A percentile compares a stretch with the other conserved stretches of the same genome.
These are phyloP conservation scores for Cenopis cana DNA, from an alignment of 2,888 invertebrate genomes.

Conservation along the genomic window DNA sequence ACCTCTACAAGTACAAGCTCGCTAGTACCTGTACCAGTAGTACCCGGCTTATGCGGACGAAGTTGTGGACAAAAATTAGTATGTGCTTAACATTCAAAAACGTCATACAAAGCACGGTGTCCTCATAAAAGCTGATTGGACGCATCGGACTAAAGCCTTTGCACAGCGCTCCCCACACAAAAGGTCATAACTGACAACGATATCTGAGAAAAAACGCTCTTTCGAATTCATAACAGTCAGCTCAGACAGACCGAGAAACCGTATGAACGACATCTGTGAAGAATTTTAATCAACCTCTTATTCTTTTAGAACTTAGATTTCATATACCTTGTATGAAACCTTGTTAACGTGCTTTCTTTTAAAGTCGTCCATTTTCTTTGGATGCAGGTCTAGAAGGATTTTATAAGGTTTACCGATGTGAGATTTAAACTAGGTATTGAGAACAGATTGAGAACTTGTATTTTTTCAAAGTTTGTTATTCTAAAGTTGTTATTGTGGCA, in stretches of 20 bases:
- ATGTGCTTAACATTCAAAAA: neutral
- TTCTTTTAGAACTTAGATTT: neutral
- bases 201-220: neutral
- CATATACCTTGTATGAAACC: neutral
- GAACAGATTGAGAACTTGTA: neutral
- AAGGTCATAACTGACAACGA: neutral
- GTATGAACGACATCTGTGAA: slow-evolving; percentile 23
- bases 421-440: neutral
- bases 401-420: neutral
- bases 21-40: too few relatives aligned
- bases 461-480: too few relatives aligned
- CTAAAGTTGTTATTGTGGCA: too few relatives aligned
- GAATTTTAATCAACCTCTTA: slow-evolving; percentile 30
- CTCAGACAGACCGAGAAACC: slow-evolving; percentile 19
- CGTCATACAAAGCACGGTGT: neutral
- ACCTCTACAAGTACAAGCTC: too few relatives aligned
- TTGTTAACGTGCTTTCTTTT: neutral
- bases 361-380: neutral
- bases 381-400: neutral
- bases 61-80: too few relatives aligned
- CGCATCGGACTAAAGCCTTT: slow-evolving; percentile 18
- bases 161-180: neutral
- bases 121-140: slow-evolving; percentile 25
- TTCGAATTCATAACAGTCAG: neutral
- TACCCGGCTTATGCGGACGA: neutral